phyloP scores from a whole-genome alignment of 2,888 invertebrate genomes.

The Drosophila quinaria region DNA sequence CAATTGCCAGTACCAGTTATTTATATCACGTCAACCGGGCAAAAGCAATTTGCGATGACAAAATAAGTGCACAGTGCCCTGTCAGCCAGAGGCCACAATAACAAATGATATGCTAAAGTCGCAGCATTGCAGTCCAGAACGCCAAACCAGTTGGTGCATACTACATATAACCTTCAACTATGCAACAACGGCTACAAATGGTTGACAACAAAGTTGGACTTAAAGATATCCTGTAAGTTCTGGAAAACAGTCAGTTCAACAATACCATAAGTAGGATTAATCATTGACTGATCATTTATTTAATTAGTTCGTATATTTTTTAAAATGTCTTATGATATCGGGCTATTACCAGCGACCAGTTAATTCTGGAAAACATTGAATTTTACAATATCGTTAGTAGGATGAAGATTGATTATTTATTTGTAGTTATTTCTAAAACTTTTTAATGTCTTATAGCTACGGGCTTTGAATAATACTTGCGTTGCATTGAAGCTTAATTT shows the following conservation, averaged over 20 bases:
- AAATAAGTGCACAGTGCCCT: constrained; percentile 44
- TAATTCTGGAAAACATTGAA: too few relatives aligned
- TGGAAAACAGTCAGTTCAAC: too few relatives aligned
- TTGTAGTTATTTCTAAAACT: too few relatives aligned
- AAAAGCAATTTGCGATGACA: constrained; percentile 55
- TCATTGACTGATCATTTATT: not conserved
- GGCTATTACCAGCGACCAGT: too few relatives aligned
- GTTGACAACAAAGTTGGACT: constrained; percentile 3
- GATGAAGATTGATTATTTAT: too few relatives aligned
- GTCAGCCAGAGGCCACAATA: constrained; percentile 34
- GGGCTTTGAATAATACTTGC: too few relatives aligned
- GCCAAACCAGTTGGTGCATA: constrained; percentile 24
- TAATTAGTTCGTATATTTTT: not conserved
- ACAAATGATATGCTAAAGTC: constrained; percentile 56
- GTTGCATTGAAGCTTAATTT: too few relatives aligned
- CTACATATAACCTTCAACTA: constrained; percentile 9
- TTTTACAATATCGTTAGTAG: too few relatives aligned
- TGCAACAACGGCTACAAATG: constrained; percentile 13
- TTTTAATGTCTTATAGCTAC: too few relatives aligned
- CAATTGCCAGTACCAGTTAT: constrained; percentile 36
- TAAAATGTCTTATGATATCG: too few relatives aligned
- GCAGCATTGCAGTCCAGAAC: constrained; percentile 9
- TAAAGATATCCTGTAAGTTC: not conserved
- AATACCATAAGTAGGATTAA: not conserved
- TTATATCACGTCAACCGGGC: constrained; percentile 32